These are phyloP conservation scores for Drosophila cognata DNA, from an alignment of 2,888 invertebrate genomes.

Conservation along the genomic window DNA sequence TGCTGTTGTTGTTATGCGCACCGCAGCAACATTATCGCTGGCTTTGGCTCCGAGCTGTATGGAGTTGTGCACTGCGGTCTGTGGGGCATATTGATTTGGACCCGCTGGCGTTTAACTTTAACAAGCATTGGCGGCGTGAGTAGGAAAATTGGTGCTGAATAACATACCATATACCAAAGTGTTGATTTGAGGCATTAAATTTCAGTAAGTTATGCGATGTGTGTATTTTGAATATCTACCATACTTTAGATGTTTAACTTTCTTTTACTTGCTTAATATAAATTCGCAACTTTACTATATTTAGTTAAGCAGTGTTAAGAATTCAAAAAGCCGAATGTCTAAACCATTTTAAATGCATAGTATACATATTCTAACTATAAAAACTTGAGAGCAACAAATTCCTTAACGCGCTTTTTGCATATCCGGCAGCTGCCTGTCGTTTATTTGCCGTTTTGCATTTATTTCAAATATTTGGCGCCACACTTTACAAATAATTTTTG, in stretches of 20 bases:
- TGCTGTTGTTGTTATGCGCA: slow-evolving; percentile 63
- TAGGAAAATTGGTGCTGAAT: slow-evolving; percentile 19
- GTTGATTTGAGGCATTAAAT: not conserved
- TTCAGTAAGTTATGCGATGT: not conserved
- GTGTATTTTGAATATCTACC: not conserved
- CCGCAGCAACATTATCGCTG: slow-evolving; percentile 74
- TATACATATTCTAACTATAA: slow-evolving; percentile 17
- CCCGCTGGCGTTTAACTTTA: slow-evolving; percentile 39
- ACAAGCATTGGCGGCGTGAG: slow-evolving; percentile 13
- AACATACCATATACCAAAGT: not conserved
- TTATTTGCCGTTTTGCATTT: slow-evolving; percentile 73
- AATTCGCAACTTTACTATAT: not conserved
- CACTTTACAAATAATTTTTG: slow-evolving; percentile 71
- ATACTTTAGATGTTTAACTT: not conserved
- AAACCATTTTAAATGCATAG: slow-evolving; percentile 8
- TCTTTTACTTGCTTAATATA: not conserved
- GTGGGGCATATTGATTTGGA: slow-evolving; percentile 68
- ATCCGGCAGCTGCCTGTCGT: slow-evolving; percentile 52
- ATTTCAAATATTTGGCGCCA: slow-evolving; percentile 73
- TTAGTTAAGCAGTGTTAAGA: not conserved
- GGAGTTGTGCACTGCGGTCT: slow-evolving; percentile 55
- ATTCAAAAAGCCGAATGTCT: not conserved
- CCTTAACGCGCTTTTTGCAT: slow-evolving; percentile 57
- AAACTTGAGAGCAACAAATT: slow-evolving; percentile 37
- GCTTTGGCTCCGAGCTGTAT: slow-evolving; percentile 64